These are phyloP conservation scores for Lanius ludovicianus DNA, from an alignment of 2,113 vertebrate genomes.

Conservation along the genomic window DNA sequence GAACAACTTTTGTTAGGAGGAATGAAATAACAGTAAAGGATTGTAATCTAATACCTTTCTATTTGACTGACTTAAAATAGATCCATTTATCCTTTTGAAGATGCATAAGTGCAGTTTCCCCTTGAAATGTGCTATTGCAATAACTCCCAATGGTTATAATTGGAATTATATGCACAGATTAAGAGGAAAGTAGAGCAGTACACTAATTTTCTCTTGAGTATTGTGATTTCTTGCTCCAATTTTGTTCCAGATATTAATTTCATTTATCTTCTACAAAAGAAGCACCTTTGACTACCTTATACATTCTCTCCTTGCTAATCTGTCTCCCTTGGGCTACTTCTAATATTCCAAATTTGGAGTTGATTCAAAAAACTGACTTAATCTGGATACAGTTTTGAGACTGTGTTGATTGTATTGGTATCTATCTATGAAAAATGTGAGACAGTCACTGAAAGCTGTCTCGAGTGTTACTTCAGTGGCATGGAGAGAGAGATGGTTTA, in stretches of 20 bases:
- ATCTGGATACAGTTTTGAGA: background rate
- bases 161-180: slow-evolving; percentile 23
- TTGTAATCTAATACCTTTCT: background rate
- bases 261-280: slow-evolving; percentile 37
- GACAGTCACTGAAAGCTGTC: background rate
- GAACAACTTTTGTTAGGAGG: background rate
- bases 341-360: slow-evolving; percentile 10
- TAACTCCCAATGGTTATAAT: background rate
- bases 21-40: background rate
- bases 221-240: slow-evolving; percentile 59
- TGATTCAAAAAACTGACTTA: slow-evolving; percentile 23
- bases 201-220: slow-evolving; percentile 40
- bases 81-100: background rate
- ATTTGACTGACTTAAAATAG: background rate
- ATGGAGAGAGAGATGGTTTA: background rate
- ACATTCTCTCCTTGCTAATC: background rate
- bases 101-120: background rate
- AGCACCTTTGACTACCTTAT: background rate
- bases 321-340: background rate
- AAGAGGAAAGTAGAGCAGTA: slow-evolving; percentile 51
- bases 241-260: slow-evolving; percentile 46
- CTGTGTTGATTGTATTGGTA: background rate
- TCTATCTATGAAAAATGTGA: background rate
- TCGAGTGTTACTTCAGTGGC: background rate
- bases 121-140: slow-evolving; percentile 30